These are phyloP conservation scores for Onthophagus sagittarius DNA, from an alignment of 2,888 invertebrate genomes.

Conservation along the genomic window DNA sequence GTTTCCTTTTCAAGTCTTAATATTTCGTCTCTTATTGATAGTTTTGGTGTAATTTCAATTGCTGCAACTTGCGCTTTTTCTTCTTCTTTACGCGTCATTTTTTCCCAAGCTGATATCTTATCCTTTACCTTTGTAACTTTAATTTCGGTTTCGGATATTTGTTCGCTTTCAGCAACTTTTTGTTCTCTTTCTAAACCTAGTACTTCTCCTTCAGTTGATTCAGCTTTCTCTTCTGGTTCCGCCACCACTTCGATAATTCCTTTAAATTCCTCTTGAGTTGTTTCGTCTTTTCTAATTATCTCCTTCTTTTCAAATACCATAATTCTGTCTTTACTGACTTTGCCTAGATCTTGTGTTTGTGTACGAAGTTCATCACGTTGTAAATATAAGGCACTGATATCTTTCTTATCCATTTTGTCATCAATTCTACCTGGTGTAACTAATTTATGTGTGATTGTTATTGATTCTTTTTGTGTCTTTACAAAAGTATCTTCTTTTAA, in stretches of 20 bases:
- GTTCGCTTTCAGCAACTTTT: not conserved
- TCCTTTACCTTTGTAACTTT: not conserved
- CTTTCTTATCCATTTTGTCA: too few species aligned
- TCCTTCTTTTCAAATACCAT: not conserved
- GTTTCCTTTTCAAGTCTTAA: not conserved
- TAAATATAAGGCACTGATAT: too few species aligned
- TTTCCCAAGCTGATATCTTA: not conserved
- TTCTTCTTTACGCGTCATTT: not conserved
- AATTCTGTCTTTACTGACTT: constrained; percentile 2
- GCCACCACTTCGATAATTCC: not conserved
- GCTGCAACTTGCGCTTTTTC: not conserved
- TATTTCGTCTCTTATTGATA: not conserved
- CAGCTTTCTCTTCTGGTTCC: not conserved
- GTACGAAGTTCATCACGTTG: too few species aligned
- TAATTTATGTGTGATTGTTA: too few species aligned
- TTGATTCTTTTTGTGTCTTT: too few species aligned
- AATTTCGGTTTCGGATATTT: not conserved
- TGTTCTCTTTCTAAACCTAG: not conserved
- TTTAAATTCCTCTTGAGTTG: not conserved
- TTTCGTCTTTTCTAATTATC: not conserved
- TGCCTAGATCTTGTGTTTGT: not conserved
- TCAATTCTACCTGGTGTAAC: too few species aligned
- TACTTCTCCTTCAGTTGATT: not conserved
- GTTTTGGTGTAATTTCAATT: not conserved
- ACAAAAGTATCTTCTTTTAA: too few species aligned